These are phyloP conservation scores for Zaprionus tsacasi DNA, from an alignment of 1,140 invertebrate genomes.

Conservation along the genomic window DNA sequence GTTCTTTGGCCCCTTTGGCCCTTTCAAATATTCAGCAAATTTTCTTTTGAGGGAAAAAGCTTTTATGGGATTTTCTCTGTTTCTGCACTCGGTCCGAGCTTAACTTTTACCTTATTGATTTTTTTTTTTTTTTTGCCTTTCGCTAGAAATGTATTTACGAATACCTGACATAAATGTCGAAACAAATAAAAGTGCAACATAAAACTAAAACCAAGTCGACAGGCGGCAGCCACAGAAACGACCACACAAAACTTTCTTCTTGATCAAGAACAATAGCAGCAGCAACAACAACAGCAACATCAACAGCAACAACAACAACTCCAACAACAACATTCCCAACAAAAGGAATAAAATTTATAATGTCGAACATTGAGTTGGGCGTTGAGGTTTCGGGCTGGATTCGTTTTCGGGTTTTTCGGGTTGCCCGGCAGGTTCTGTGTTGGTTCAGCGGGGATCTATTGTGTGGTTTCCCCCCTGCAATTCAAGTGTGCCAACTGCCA, in stretches of 20 bases:
- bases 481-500: constrained; percentile 70
- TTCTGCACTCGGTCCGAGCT: constrained; percentile 41
- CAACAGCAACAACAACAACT: not conserved
- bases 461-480: constrained; percentile 70
- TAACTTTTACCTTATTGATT: constrained; percentile 40
- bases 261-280: constrained; percentile 11
- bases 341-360: constrained; percentile 51
- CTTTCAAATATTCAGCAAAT: constrained; percentile 62
- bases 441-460: constrained; percentile 51
- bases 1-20: constrained; percentile 26
- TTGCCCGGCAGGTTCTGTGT: constrained; percentile 6
- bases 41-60: constrained; percentile 31
- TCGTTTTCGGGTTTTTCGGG: not conserved
- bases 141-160: constrained; percentile 26
- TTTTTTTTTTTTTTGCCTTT: constrained; percentile 60
- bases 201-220: constrained; percentile 69
- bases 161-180: constrained; percentile 64
- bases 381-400: constrained; percentile 7
- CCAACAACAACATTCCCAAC: not conserved
- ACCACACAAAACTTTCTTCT: constrained; percentile 55
- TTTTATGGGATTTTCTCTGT: constrained; percentile 64
- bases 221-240: constrained; percentile 54
- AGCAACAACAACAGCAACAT: constrained; percentile 4
- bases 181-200: constrained; percentile 76
- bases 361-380: constrained; percentile 22